These are phyloP conservation scores for Anomalospiza imberbis DNA, from an alignment of 2,797 vertebrate species.

Conservation along the genomic window DNA sequence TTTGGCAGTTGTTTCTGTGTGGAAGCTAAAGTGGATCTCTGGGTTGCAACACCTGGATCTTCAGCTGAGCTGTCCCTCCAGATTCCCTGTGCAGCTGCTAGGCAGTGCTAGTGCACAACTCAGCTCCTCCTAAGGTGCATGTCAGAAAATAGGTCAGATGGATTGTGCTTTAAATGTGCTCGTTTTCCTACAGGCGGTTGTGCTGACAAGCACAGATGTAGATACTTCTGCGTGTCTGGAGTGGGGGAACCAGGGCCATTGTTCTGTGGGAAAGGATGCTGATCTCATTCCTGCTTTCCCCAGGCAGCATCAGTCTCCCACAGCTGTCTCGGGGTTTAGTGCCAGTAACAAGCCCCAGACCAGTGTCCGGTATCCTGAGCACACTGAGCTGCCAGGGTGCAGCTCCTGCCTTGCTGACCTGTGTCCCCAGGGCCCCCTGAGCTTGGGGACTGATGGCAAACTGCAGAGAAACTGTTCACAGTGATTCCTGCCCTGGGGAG, in stretches of 20 bases:
- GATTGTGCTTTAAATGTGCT: neutral
- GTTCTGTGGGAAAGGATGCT: neutral
- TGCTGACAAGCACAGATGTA: conserved; percentile 19
- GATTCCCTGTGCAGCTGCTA: neutral
- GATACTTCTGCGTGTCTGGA: neutral
- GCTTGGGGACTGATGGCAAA: neutral
- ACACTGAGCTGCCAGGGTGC: neutral
- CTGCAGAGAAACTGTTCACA: neutral
- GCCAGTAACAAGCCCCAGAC: neutral
- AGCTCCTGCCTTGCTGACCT: neutral
- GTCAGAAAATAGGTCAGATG: conserved; percentile 60
- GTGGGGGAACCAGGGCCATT: neutral
- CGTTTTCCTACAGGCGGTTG: neutral
- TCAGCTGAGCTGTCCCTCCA: neutral
- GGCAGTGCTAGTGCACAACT: neutral
- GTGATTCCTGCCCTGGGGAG: neutral
- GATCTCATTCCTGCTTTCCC: neutral
- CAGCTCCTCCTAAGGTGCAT: conserved; percentile 16
- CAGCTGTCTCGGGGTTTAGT: fast-evolving
- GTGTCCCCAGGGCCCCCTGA: neutral
- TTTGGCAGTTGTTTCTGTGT: neutral
- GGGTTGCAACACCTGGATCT: fast-evolving
- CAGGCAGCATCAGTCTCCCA: neutral
- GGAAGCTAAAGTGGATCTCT: neutral
- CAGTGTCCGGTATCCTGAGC: fast-evolving